These are phyloP conservation scores for Xyrichtys novacula DNA, from an alignment of 2,797 vertebrate species.

Conservation along the genomic window DNA sequence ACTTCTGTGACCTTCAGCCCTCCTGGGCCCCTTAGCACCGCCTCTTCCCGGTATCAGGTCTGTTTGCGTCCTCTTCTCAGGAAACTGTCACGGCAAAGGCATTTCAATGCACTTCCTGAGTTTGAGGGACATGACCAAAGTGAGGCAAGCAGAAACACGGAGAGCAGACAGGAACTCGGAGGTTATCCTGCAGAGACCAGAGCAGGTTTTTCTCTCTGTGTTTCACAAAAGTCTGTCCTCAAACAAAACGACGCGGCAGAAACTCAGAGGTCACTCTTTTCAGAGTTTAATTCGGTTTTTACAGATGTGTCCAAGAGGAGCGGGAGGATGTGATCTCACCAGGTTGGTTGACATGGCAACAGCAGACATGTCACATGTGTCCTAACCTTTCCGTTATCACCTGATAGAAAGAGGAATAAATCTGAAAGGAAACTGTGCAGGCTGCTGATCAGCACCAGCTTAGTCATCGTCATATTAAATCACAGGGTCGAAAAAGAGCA, in stretches of 20 bases:
- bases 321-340: too few relatives aligned
- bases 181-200: not conserved
- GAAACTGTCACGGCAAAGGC: slow-evolving; percentile 43
- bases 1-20: not conserved
- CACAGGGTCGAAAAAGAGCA: too few relatives aligned
- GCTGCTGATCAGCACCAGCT: too few relatives aligned
- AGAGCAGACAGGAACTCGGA: slow-evolving; percentile 10
- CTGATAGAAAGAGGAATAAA: too few relatives aligned
- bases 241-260: not conserved
- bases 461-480: too few relatives aligned
- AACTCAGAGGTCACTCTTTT: too few relatives aligned
- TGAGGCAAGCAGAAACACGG: slow-evolving; percentile 4
- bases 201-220: not conserved
- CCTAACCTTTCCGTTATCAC: too few relatives aligned
- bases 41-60: slow-evolving; percentile 30
- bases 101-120: slow-evolving; percentile 52
- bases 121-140: not conserved
- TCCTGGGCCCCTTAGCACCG: not conserved
- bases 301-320: too few relatives aligned
- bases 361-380: too few relatives aligned
- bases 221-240: slow-evolving; percentile 19
- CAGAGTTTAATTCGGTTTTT: too few relatives aligned
- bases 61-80: slow-evolving; percentile 1
- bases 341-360: too few relatives aligned
- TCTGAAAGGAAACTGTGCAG: too few relatives aligned